A percentile compares a stretch with the other conserved stretches of the same genome.
Conservation (phyloP, 2,113 vertebrate species). For the Ophthalmolycus amberensis region DNA sequence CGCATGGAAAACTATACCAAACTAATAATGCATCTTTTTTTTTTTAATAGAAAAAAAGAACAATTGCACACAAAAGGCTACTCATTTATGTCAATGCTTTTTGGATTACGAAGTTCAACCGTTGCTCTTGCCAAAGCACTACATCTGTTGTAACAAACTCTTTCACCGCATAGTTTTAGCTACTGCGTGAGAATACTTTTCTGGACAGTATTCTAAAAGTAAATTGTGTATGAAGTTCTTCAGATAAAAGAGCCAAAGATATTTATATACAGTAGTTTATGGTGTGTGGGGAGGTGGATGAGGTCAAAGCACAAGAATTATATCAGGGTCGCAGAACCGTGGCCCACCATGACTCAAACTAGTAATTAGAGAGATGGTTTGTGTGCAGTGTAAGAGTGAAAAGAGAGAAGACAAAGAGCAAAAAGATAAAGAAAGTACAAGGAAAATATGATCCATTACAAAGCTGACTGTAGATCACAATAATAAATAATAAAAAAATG, state of each 20-base stretch:
- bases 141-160: constrained; percentile 13
- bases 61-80: not conserved
- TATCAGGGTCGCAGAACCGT: constrained; percentile 57
- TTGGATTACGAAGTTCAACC: not conserved
- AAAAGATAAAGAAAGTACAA: not conserved
- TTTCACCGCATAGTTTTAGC: not conserved
- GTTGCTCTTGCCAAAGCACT: not conserved
- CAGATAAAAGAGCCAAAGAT: constrained; percentile 53
- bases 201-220: constrained; percentile 43
- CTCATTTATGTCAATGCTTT: not conserved
- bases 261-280: constrained; percentile 55
- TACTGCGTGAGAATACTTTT: constrained; percentile 23
- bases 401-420: constrained; percentile 9
- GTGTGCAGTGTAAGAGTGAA: constrained; percentile 38
- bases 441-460: not conserved
- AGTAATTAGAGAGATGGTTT: constrained; percentile 63
- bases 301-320: constrained; percentile 65
- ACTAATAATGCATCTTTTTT: not conserved
- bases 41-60: not conserved
- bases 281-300: constrained; percentile 60
- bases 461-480: not conserved
- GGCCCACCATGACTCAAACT: constrained; percentile 54
- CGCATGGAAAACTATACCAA: not conserved
- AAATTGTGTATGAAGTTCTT: constrained; percentile 43
- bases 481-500: not conserved